Evolutionary conservation across 37 sponge, comb jelly and placozoan genomes (phyloP).

Genomic region (Spongilla lacustris): DNA sequence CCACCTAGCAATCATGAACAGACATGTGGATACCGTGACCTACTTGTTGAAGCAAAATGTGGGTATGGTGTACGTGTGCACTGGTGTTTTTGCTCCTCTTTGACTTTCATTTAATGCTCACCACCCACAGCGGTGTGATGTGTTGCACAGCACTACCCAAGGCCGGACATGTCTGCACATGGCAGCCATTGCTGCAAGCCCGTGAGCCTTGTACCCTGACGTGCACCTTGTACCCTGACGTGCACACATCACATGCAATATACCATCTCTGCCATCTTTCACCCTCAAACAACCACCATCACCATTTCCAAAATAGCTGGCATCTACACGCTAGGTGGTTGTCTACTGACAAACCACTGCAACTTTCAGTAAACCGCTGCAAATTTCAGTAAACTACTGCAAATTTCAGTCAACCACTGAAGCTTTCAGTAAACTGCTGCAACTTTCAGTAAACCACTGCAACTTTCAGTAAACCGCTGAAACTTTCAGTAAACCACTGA

Average conservation of each 20-base stretch:
- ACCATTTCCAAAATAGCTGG: no score
- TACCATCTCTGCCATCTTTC: background rate
- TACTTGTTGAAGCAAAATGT: conserved; percentile 50
- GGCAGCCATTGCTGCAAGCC: conserved; percentile 54
- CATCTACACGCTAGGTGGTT: no score
- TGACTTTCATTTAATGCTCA: background rate
- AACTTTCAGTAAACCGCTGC: no score
- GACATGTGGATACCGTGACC: conserved; percentile 15
- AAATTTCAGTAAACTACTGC: no score
- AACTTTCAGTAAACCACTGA: no score
- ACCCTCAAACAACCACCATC: no score
- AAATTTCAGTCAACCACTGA: no score
- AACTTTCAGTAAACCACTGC: no score
- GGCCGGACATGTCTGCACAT: conserved; percentile 57
- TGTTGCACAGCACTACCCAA: conserved; percentile 13
- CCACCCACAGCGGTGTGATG: conserved; percentile 19
- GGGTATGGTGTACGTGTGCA: background rate
- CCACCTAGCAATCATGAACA: conserved; percentile 55
- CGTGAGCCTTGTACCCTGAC: conserved; percentile 15
- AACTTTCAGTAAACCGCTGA: no score
- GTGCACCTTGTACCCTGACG: background rate
- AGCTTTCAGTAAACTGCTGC: no score
- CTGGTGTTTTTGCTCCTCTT: no score
- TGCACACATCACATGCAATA: background rate
- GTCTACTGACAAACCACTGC: no score